A percentile compares a stretch with the other conserved stretches of the same genome.
Evolutionary conservation across 1,140 invertebrate species (phyloP).

Genomic region (Procambarus virginalis): DNA sequence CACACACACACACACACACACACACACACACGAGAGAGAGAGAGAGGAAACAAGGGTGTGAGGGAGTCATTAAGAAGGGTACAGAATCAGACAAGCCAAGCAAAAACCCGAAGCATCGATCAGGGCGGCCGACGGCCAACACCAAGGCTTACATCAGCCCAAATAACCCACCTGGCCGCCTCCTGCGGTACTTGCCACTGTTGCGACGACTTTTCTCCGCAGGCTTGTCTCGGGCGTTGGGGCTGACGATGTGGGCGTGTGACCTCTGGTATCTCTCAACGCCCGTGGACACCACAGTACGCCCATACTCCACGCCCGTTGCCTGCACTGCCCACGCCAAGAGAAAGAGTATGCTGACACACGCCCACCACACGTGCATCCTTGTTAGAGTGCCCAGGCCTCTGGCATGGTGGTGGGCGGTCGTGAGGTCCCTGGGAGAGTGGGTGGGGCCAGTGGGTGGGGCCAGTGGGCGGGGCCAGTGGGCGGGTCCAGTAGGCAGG

Average conservation of each 20-base stretch:
- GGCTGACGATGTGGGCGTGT: not conserved
- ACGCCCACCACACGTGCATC: conserved; percentile 10
- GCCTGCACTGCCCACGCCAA: not conserved
- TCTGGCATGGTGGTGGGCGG: conserved; percentile 11
- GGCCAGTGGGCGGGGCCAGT: too few species aligned
- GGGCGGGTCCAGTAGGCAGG: not conserved
- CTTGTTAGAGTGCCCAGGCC: not conserved
- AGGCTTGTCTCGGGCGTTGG: not conserved
- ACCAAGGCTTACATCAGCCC: not conserved
- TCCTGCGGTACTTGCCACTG: not conserved
- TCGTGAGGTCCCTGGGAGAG: not conserved
- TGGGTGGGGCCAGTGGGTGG: too few species aligned
- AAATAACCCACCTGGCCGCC: not conserved
- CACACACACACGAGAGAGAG: too few species aligned
- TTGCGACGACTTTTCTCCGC: not conserved
- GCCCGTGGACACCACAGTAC: not conserved
- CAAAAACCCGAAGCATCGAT: too few species aligned
- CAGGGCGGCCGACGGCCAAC: too few species aligned
- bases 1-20: too few species aligned
- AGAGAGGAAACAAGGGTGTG: too few species aligned
- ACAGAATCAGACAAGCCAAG: too few species aligned
- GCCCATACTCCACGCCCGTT: not conserved
- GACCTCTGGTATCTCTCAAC: not conserved
- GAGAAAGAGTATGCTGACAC: not conserved
- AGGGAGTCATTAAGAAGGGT: too few species aligned